A percentile compares a stretch with the other conserved stretches of the same genome.
phyloP scores from a whole-genome alignment of 2,888 invertebrate genomes.

The Meloe dianella region DNA sequence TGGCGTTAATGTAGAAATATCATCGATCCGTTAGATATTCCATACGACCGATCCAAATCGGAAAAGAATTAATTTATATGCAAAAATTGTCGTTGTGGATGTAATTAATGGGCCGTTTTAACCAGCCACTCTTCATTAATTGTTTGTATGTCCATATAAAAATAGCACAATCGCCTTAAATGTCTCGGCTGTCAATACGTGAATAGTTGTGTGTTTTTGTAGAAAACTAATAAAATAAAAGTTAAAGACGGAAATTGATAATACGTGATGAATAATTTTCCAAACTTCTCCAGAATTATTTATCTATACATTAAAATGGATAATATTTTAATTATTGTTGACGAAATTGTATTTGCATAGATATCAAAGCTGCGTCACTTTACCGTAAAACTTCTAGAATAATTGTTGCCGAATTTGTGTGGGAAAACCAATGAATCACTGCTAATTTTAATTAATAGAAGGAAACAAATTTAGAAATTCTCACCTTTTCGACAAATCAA shows the following conservation, averaged over 20 bases:
- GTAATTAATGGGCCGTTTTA: conserved; percentile 37
- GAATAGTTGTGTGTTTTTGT: background rate
- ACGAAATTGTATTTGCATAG: background rate
- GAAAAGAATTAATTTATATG: conserved; percentile 34
- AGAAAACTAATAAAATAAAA: background rate
- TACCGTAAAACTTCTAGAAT: background rate
- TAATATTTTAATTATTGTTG: background rate
- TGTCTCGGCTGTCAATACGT: conserved; percentile 10
- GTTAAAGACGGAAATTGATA: background rate
- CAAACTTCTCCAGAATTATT: background rate
- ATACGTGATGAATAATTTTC: background rate
- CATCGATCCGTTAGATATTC: background rate
- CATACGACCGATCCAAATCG: background rate
- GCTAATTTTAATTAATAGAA: background rate
- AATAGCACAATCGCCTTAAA: conserved; percentile 24
- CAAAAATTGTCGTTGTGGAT: conserved; percentile 34
- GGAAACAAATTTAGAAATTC: background rate
- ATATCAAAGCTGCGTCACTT: background rate
- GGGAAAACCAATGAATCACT: background rate
- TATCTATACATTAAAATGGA: background rate
- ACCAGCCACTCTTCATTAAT: conserved; percentile 37
- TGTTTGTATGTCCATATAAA: conserved; percentile 32
- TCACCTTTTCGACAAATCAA: background rate
- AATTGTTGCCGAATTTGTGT: too few species aligned
- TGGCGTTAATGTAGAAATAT: background rate